A percentile compares a stretch with the other conserved stretches of the same genome.
Evolutionary conservation across 2,113 vertebrate genomes (phyloP).

Genomic region (Theropithecus gelada): DNA sequence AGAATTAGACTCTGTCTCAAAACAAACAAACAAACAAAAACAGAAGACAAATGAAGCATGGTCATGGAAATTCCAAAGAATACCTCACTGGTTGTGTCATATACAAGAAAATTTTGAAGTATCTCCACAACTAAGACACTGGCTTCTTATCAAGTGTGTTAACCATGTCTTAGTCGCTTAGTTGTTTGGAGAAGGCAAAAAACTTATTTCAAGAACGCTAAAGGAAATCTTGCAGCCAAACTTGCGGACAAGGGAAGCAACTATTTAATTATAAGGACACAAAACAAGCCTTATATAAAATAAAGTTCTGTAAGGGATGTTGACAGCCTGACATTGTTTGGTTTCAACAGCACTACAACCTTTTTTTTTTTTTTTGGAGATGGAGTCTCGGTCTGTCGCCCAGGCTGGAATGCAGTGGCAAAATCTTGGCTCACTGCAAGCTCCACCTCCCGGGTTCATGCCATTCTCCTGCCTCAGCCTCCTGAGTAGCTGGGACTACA

Average conservation of each 20-base stretch:
- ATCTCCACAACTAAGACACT: background rate
- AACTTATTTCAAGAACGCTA: background rate
- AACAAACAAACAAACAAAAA: no score
- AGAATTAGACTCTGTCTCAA: no score
- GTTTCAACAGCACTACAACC: background rate
- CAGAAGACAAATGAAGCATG: background rate
- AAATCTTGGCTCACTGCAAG: no score
- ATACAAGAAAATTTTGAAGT: background rate
- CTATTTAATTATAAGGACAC: background rate
- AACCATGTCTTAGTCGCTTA: background rate
- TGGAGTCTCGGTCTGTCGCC: no score
- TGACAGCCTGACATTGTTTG: background rate
- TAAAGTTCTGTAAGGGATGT: background rate
- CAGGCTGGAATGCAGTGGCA: no score
- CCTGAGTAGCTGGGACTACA: no score
- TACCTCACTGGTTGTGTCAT: background rate
- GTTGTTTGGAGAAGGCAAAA: background rate
- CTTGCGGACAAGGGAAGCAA: background rate
- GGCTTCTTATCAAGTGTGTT: background rate
- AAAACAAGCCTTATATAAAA: background rate
- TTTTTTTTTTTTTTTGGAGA: no score
- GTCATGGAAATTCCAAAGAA: background rate
- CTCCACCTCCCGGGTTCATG: no score
- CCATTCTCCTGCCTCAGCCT: no score
- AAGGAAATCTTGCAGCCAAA: background rate